These are phyloP conservation scores for Pantherophis vulpinus DNA, from an alignment of 2,797 vertebrate species.

Conservation along the genomic window DNA sequence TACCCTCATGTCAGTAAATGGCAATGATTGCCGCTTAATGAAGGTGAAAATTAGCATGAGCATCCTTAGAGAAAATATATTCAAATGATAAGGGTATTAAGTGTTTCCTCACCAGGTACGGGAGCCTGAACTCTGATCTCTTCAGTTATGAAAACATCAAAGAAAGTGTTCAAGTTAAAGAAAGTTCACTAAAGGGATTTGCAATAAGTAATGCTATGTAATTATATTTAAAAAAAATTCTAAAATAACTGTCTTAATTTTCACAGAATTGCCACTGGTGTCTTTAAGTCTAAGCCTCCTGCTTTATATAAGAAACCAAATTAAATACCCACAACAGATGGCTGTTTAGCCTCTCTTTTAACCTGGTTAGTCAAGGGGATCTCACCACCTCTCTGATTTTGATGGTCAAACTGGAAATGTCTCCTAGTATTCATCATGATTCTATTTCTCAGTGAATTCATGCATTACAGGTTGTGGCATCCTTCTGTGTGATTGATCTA, in stretches of 20 bases:
- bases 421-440: neutral
- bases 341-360: neutral
- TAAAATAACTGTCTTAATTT: neutral
- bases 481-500: neutral
- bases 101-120: neutral
- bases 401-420: neutral
- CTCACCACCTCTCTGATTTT: neutral
- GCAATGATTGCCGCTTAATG: constrained; percentile 28
- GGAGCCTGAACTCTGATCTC: neutral
- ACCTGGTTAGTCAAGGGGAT: neutral
- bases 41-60: neutral
- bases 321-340: neutral
- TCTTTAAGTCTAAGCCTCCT: neutral
- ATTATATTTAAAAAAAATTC: neutral
- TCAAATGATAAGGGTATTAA: neutral
- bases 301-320: neutral
- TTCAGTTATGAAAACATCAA: neutral
- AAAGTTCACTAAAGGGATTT: neutral
- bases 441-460: neutral
- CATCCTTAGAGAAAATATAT: constrained; percentile 13
- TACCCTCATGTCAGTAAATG: neutral
- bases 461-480: neutral
- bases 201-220: neutral
- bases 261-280: neutral
- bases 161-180: constrained; percentile 5